These are phyloP conservation scores for Aphidius gifuensis DNA, from an alignment of 1,140 invertebrate genomes.

Conservation along the genomic window DNA sequence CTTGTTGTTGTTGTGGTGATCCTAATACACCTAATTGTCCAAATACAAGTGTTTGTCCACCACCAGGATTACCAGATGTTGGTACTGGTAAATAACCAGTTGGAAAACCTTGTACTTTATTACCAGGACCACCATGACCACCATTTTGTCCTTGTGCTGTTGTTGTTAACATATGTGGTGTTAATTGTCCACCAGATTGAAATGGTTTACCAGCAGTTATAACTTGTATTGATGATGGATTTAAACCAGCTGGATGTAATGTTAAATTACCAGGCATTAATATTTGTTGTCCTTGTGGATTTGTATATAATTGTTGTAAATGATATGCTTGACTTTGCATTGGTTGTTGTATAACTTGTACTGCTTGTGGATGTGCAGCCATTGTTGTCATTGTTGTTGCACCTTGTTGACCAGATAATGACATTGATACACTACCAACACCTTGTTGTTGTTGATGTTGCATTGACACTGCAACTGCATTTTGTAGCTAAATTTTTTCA, in stretches of 20 bases:
- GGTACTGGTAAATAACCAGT: conserved; percentile 66
- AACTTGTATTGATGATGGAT: conserved; percentile 71
- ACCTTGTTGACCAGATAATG: conserved; percentile 48
- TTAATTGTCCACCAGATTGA: conserved; percentile 69
- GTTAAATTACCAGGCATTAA: conserved; percentile 77
- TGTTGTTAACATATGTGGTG: conserved; percentile 75
- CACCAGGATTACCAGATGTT: conserved; percentile 72
- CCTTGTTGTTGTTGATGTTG: conserved; percentile 60
- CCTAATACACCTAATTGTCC: conserved; percentile 72
- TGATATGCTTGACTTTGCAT: conserved; percentile 72
- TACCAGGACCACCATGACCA: conserved; percentile 65
- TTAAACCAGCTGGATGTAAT: conserved; percentile 68
- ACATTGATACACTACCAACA: conserved; percentile 54
- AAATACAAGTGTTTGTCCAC: conserved; percentile 75
- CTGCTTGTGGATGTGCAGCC: conserved; percentile 52
- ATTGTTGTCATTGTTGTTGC: conserved; percentile 52
- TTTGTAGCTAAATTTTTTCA: conserved; percentile 36
- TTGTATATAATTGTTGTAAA: conserved; percentile 71
- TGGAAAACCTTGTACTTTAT: conserved; percentile 55
- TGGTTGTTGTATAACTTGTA: conserved; percentile 81
- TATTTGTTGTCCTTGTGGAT: conserved; percentile 69
- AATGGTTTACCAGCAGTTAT: conserved; percentile 79
- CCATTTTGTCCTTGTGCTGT: conserved; percentile 64
- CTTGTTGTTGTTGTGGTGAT: conserved; percentile 62
- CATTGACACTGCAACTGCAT: conserved; percentile 50